phyloP scores from a whole-genome alignment of 2,113 vertebrate genomes.

The Oryzias woworae region DNA sequence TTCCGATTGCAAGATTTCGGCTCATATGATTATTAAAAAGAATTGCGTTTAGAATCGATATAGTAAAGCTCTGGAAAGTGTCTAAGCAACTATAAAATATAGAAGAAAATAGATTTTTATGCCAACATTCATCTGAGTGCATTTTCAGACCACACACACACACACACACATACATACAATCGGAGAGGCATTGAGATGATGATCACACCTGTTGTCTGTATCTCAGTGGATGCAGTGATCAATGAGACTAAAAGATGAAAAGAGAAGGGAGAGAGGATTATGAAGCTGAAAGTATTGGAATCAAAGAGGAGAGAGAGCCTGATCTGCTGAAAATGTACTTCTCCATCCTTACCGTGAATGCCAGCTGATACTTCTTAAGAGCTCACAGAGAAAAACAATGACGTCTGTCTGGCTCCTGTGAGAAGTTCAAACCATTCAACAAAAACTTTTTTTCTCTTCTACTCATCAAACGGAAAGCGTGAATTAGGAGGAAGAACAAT shows the following conservation, averaged over 20 bases:
- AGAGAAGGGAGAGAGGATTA: conserved; percentile 32
- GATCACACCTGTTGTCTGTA: conserved; percentile 61
- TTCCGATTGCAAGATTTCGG: conserved; percentile 5
- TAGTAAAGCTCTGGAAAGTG: conserved; percentile 21
- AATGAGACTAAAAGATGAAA: conserved; percentile 68
- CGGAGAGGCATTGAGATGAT: conserved; percentile 48
- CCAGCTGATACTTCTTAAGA: conserved; percentile 38
- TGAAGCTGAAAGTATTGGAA: conserved; percentile 49
- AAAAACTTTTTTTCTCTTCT: neutral
- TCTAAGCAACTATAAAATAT: conserved; percentile 43
- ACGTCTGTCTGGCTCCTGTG: conserved; percentile 11
- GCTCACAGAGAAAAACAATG: conserved; percentile 8
- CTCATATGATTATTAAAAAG: conserved; percentile 8
- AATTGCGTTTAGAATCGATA: conserved; percentile 19
- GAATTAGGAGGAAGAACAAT: conserved; percentile 10
- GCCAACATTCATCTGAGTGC: conserved; percentile 36
- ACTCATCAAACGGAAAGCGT: conserved; percentile 4
- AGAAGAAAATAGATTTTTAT: conserved; percentile 29
- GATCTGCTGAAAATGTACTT: conserved; percentile 44
- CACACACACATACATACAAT: neutral
- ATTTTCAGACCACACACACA: conserved; percentile 28
- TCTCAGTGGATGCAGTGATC: conserved; percentile 50
- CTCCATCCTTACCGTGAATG: conserved; percentile 40
- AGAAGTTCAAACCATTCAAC: conserved; percentile 19
- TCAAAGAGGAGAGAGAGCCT: conserved; percentile 44